Evolutionary conservation across 2,113 vertebrate genomes (phyloP).

Genomic region (Anas platyrhynchos): DNA sequence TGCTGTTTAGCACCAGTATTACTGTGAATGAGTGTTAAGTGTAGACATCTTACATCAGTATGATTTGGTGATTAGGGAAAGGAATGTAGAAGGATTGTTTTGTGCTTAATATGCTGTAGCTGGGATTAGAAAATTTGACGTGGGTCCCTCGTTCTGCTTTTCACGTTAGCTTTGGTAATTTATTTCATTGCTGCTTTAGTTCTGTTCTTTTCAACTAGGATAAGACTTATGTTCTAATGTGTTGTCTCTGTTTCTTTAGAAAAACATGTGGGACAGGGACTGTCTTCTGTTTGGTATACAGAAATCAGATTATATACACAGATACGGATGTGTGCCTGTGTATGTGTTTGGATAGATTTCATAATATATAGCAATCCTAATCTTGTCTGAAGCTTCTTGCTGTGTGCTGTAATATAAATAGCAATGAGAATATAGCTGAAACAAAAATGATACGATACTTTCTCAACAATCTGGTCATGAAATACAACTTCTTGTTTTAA

Average conservation of each 20-base stretch:
- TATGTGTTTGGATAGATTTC: not conserved
- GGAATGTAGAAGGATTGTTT: not conserved
- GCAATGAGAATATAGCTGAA: not conserved
- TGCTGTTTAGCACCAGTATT: not conserved
- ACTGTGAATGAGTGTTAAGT: rapidly evolving
- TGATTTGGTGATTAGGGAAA: not conserved
- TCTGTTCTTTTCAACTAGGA: not conserved
- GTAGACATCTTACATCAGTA: rapidly evolving
- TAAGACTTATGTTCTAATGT: not conserved
- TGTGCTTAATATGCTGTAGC: not conserved
- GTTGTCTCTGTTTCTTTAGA: not conserved
- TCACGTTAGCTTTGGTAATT: not conserved
- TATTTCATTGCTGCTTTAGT: not conserved
- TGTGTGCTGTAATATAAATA: not conserved
- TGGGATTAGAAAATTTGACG: not conserved
- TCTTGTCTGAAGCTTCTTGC: not conserved
- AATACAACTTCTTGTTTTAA: not conserved
- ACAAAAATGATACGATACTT: not conserved
- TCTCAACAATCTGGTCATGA: not conserved
- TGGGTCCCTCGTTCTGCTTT: not conserved
- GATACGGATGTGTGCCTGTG: not conserved
- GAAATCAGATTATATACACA: not conserved
- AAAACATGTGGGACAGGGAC: not conserved
- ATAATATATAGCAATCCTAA: not conserved
- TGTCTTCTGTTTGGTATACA: not conserved